A percentile compares a stretch with the other conserved stretches of the same genome.
These are phyloP conservation scores for Ladona fulva DNA, from an alignment of 1,140 invertebrate genomes.

Conservation along the genomic window DNA sequence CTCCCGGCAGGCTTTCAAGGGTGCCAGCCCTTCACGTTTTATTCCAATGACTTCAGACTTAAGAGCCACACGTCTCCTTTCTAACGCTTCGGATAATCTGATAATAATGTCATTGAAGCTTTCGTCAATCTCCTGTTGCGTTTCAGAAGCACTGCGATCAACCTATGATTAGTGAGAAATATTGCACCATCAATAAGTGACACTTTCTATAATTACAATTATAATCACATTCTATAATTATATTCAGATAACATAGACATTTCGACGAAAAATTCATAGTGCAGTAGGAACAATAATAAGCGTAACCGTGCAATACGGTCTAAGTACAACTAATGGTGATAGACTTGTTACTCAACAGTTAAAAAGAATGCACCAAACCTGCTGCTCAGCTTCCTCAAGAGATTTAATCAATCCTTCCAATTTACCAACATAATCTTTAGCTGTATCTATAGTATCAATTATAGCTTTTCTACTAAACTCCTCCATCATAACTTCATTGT, in stretches of 20 bases:
- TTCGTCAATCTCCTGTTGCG: background rate
- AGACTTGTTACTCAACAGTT: background rate
- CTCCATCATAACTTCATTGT: background rate
- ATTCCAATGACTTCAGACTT: slow-evolving; percentile 20
- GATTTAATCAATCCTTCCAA: background rate
- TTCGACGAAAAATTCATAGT: background rate
- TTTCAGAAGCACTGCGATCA: background rate
- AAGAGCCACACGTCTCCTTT: slow-evolving; percentile 17
- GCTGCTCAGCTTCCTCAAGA: background rate
- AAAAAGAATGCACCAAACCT: background rate
- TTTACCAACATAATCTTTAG: background rate
- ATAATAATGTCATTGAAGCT: background rate
- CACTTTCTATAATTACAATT: background rate
- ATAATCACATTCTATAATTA: background rate
- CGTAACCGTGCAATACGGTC: no score
- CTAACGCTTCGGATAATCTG: background rate
- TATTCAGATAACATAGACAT: background rate
- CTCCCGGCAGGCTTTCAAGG: slow-evolving; percentile 22
- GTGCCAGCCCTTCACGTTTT: slow-evolving; percentile 20
- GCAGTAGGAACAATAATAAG: background rate
- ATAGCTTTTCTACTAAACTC: background rate
- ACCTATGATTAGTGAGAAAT: background rate
- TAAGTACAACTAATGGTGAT: no score
- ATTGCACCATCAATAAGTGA: no score
- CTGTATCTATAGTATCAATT: background rate